Percentiles rank a stretch among this genome's conserved stretches.
These are phyloP conservation scores for Astyanax mexicanus DNA, from an alignment of 2,797 vertebrate species.

Conservation along the genomic window DNA sequence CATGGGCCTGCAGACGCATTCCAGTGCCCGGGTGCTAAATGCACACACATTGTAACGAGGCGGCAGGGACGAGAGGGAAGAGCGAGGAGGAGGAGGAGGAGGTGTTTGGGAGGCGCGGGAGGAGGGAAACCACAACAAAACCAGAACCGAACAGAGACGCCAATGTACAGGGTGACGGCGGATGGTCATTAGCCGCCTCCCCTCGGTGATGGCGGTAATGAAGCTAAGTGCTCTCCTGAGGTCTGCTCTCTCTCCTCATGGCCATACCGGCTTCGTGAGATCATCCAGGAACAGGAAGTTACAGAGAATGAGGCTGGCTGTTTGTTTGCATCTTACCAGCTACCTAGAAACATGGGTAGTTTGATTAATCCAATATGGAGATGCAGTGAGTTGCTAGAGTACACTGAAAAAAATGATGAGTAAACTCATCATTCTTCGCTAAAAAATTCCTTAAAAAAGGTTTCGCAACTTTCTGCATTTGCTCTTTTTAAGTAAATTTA, in stretches of 20 bases:
- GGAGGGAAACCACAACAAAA: constrained; percentile 58
- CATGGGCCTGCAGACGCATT: constrained; percentile 47
- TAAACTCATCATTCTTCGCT: no score
- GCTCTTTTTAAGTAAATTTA: no score
- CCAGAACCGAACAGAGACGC: constrained; percentile 18
- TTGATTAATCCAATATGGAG: constrained; percentile 42
- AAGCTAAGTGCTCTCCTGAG: constrained; percentile 46
- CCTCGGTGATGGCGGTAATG: constrained; percentile 27
- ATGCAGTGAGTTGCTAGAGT: background rate
- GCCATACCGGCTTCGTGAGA: constrained; percentile 41
- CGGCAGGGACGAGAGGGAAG: constrained; percentile 25
- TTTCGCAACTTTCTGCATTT: no score
- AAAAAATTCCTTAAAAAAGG: no score
- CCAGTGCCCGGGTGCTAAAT: constrained; percentile 52
- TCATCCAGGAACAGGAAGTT: constrained; percentile 40
- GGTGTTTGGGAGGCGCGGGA: constrained; percentile 4
- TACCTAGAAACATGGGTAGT: background rate
- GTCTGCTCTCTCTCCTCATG: constrained; percentile 32
- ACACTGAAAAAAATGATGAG: no score
- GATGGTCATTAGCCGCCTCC: constrained; percentile 44
- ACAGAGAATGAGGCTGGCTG: background rate
- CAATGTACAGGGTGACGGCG: constrained; percentile 26
- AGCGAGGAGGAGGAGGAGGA: constrained; percentile 26
- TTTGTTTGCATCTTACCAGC: constrained; percentile 19
- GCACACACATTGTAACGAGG: constrained; percentile 46